Evolutionary conservation across 2,797 vertebrate genomes (phyloP).

Genomic region (Tragelaphus eurycerus): DNA sequence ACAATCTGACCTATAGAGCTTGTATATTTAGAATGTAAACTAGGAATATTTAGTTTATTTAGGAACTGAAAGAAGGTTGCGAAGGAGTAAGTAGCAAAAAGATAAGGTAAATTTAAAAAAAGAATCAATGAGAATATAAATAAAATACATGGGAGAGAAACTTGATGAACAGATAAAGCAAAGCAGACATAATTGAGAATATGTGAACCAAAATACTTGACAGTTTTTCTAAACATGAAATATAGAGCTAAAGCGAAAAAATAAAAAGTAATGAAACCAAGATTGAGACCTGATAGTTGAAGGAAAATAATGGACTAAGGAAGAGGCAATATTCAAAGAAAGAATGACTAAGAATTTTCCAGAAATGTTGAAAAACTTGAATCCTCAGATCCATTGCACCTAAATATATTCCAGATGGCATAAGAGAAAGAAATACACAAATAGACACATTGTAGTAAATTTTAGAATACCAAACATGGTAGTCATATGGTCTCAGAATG

Average conservation of each 20-base stretch:
- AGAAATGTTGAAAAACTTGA: not conserved
- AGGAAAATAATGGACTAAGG: not conserved
- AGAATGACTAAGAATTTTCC: not conserved
- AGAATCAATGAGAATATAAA: not conserved
- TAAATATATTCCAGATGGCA: not conserved
- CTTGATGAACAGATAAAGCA: not conserved
- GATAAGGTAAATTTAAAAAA: not conserved
- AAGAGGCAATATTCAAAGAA: not conserved
- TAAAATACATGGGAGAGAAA: not conserved
- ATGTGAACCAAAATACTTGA: not conserved
- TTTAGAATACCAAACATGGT: not conserved
- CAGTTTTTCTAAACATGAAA: not conserved
- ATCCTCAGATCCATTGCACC: not conserved
- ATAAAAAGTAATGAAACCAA: not conserved
- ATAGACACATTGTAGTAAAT: not conserved
- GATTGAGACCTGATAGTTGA: not conserved
- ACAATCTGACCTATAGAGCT: not conserved
- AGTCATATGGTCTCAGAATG: not conserved
- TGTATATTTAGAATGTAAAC: not conserved
- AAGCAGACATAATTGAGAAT: conserved; percentile 7
- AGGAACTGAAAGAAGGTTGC: not conserved
- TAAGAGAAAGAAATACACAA: not conserved
- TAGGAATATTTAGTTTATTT: not conserved
- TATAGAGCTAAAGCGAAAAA: not conserved
- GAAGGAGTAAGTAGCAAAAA: not conserved